Base-by-base conservation (phyloP, 2,797 vertebrate genomes). In the Sus cebifrons region DNA sequence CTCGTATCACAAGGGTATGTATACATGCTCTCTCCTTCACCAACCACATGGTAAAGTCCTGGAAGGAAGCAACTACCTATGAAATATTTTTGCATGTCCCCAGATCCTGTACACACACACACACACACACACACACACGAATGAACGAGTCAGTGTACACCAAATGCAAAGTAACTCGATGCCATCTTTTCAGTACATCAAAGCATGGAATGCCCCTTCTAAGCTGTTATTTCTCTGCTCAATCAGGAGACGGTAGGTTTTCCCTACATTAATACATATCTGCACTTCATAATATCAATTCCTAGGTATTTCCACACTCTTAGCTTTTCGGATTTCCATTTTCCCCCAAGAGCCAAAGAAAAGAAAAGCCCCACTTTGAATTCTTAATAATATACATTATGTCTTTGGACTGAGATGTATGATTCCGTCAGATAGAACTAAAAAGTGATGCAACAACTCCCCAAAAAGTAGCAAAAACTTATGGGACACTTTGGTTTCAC, bases 351-450 rank as follows among this genome's bases (percentile, higher is more conserved):
- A 75, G 2, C 85, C 71, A 89, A 81, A 95, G 74, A 27, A 94
- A 93, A 96, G 40, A 73, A 74, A 74, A 95, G 32, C 65, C 70
- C 77, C 36, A 17, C 83, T 96, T 84, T 29, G 11, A 91, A 91
- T 75, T 95, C 83, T 67, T 58, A 44, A 85, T 15, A 95, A 11
- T 40, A 93, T 20, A 10, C 32, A 73, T 36, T 54, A 58, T 20
- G 88, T 79, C 27, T 49, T 40, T 4, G 49, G 60, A 29, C 73
- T 91, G 20, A 87, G 62, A 54, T n/a, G 74, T 3, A n/a, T 4
- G 44, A 78, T 29, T 52, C 40, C 71, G 91, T 49, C 79, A 54
- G 49, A 21, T 29, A 93, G 56, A 96, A 91, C 64, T 92, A 83
- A 91, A 94, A 92, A 92, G 70, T 27, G n/a, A 13, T 65, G 6